phyloP scores from a whole-genome alignment of 2,888 invertebrate genomes.

The Spodoptera picta region DNA sequence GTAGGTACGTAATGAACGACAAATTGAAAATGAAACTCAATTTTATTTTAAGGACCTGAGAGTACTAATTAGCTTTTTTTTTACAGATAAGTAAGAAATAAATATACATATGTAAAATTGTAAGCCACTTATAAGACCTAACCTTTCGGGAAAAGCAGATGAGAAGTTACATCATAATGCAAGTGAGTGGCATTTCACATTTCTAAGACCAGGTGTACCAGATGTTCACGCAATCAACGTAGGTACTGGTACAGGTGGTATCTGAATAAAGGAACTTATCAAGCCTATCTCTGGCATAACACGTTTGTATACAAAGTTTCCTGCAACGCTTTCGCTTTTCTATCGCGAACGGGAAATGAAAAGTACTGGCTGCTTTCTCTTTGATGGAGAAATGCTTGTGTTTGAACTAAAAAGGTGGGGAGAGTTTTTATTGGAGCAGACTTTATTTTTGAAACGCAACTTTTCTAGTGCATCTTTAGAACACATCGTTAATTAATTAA shows the following conservation, averaged over 20 bases:
- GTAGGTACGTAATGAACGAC: too few relatives aligned
- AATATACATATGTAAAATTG: too few relatives aligned
- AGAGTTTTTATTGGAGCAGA: slow-evolving; percentile 17
- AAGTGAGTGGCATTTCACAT: too few relatives aligned
- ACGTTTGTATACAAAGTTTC: slow-evolving; percentile 14
- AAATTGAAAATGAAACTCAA: neutral
- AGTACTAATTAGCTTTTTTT: too few relatives aligned
- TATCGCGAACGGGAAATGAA: slow-evolving; percentile 36
- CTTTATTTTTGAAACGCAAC: neutral
- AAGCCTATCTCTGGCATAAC: slow-evolving; percentile 16
- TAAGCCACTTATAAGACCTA: too few relatives aligned
- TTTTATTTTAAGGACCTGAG: neutral
- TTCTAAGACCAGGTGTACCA: neutral
- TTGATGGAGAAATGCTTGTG: neutral
- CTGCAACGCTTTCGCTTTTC: slow-evolving; percentile 42
- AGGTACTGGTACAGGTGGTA: too few relatives aligned
- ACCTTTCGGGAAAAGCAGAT: too few relatives aligned
- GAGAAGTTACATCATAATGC: too few relatives aligned
- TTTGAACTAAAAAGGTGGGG: too few relatives aligned
- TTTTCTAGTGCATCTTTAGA: too few relatives aligned
- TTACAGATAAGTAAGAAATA: too few relatives aligned
- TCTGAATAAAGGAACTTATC: neutral
- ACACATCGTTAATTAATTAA: too few relatives aligned
- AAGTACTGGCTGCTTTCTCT: slow-evolving; percentile 27
- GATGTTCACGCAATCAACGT: neutral